These are phyloP conservation scores for Zaprionus taronus DNA, from an alignment of 1,140 invertebrate species.

Conservation along the genomic window DNA sequence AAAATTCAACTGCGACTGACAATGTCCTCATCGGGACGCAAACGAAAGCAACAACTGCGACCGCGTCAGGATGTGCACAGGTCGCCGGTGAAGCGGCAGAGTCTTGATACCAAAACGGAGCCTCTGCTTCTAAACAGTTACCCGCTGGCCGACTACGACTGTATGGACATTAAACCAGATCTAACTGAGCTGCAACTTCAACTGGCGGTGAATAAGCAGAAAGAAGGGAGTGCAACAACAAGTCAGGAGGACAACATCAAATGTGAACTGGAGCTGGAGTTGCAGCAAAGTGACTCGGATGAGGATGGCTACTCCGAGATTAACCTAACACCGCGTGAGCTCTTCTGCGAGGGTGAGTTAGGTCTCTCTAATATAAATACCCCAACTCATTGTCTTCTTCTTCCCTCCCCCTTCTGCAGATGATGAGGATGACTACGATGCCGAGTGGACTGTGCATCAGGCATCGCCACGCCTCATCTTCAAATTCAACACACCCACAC, in stretches of 20 bases:
- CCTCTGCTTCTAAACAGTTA: conserved; percentile 38
- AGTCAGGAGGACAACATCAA: conserved; percentile 9
- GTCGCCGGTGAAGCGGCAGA: conserved; percentile 63
- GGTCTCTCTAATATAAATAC: neutral
- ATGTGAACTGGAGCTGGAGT: conserved; percentile 47
- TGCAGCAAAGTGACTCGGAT: conserved; percentile 70
- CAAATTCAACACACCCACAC: conserved; percentile 44
- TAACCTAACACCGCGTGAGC: conserved; percentile 46
- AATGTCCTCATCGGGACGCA: conserved; percentile 65
- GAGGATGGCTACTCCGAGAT: conserved; percentile 73
- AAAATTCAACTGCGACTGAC: neutral
- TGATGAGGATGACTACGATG: conserved; percentile 62
- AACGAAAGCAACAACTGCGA: conserved; percentile 69
- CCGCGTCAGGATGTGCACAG: conserved; percentile 65
- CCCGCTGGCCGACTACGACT: conserved; percentile 65
- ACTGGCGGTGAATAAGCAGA: conserved; percentile 25
- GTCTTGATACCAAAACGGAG: conserved; percentile 47
- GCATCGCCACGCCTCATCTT: conserved; percentile 49
- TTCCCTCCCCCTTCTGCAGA: conserved; percentile 14
- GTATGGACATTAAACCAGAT: conserved; percentile 64
- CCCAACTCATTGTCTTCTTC: neutral
- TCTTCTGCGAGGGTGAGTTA: conserved; percentile 63
- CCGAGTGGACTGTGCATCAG: conserved; percentile 57
- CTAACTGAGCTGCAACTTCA: conserved; percentile 65
- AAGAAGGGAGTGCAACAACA: neutral